phyloP scores from a whole-genome alignment of 1,140 invertebrate species.

The Pseudomyrmex sp. region DNA sequence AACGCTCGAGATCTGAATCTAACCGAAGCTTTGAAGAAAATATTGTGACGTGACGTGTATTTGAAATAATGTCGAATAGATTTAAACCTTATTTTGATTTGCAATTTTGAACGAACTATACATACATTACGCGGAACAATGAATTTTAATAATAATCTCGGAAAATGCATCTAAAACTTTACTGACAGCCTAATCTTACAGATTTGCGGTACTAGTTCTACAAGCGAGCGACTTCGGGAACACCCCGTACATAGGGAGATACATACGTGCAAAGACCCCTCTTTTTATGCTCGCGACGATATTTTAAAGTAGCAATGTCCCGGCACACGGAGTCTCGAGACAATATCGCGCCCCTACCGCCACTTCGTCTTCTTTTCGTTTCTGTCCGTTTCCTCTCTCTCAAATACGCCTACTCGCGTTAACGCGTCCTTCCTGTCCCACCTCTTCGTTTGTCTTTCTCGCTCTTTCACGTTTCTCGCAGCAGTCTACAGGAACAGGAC shows the following conservation, averaged over 20 bases:
- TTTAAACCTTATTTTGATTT: background rate
- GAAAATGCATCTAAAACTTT: background rate
- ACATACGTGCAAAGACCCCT: conserved; percentile 6
- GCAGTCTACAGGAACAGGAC: conserved; percentile 77
- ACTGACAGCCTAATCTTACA: background rate
- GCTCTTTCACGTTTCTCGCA: conserved; percentile 48
- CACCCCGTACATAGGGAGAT: conserved; percentile 58
- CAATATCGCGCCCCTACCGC: conserved; percentile 79
- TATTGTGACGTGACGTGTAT: background rate
- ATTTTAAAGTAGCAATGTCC: conserved; percentile 84
- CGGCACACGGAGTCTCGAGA: conserved; percentile 77
- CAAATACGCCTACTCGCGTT: conserved; percentile 27
- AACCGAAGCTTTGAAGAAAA: background rate
- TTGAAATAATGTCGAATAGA: background rate
- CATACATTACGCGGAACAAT: background rate
- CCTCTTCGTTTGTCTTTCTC: conserved; percentile 57
- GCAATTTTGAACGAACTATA: background rate
- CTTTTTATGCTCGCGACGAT: conserved; percentile 83
- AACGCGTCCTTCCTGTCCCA: conserved; percentile 13
- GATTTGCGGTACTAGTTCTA: background rate
- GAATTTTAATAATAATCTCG: background rate
- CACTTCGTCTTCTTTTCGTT: conserved; percentile 58
- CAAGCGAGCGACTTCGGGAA: conserved; percentile 5
- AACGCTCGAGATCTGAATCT: background rate
- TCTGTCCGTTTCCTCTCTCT: conserved; percentile 7